phyloP scores from a whole-genome alignment of 2,113 vertebrate species.

The Eclectus roratus region DNA sequence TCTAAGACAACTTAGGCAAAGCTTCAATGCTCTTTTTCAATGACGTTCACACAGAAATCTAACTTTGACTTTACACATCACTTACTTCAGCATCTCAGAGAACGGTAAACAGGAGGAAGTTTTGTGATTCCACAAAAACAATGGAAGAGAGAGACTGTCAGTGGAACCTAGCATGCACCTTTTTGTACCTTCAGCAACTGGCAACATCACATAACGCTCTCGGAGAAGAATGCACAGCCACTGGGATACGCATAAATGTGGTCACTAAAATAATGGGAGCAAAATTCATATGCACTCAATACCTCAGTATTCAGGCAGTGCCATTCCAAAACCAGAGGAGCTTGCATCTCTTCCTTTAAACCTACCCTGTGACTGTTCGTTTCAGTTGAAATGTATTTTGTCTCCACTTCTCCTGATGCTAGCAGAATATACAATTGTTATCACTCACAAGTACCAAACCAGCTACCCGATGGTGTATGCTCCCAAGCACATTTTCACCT shows the following conservation, averaged over 20 bases:
- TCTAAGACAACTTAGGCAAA: background rate
- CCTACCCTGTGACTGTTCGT: background rate
- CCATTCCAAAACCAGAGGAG: background rate
- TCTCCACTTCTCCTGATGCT: background rate
- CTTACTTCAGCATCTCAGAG: background rate
- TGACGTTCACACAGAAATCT: background rate
- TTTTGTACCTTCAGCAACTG: background rate
- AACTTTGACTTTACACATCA: background rate
- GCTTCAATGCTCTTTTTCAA: background rate
- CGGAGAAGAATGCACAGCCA: fast-evolving
- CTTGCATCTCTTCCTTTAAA: background rate
- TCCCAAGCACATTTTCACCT: background rate
- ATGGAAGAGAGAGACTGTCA: background rate
- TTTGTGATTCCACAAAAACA: background rate
- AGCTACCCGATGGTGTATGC: background rate
- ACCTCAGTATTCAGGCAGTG: background rate
- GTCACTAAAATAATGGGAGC: background rate
- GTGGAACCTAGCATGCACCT: background rate
- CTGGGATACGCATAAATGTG: fast-evolving
- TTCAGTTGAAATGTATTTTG: background rate
- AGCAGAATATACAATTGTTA: background rate
- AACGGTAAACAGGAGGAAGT: background rate
- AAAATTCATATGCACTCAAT: background rate
- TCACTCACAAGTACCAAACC: background rate
- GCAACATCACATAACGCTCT: background rate